A percentile compares a stretch with the other conserved stretches of the same genome.
Evolutionary conservation across 2,888 invertebrate genomes (phyloP).

Genomic region (Anagyrus pseudococci): DNA sequence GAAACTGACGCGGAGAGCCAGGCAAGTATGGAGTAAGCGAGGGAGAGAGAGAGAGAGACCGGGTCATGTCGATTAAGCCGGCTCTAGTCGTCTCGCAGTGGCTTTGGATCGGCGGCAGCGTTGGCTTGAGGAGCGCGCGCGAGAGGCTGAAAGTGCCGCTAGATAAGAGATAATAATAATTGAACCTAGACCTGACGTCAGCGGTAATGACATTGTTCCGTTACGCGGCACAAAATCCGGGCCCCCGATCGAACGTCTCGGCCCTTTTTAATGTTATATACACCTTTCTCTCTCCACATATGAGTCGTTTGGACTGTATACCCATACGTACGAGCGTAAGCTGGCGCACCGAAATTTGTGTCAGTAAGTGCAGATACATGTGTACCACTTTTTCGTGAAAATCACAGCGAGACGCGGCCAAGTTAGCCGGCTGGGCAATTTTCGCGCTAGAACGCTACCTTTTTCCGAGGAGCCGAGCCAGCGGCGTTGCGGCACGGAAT

Average conservation of each 20-base stretch:
- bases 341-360: no score
- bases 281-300: background rate
- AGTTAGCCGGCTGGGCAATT: no score
- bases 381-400: no score
- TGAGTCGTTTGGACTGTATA: no score
- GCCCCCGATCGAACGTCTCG: conserved; percentile 8
- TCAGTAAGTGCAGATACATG: no score
- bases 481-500: no score
- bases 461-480: no score
- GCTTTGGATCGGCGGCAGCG: background rate
- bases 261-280: conserved; percentile 16
- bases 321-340: no score
- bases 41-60: conserved; percentile 9
- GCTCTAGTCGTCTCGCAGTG: conserved; percentile 10
- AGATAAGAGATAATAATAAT: conserved; percentile 40
- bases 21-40: background rate
- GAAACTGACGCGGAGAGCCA: no score
- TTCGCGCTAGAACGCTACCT: no score
- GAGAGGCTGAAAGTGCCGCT: conserved; percentile 30
- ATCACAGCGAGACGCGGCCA: no score
- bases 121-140: background rate
- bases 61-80: conserved; percentile 35
- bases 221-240: conserved; percentile 27
- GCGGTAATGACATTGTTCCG: conserved; percentile 38
- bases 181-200: conserved; percentile 29